A percentile compares a stretch with the other conserved stretches of the same genome.
phyloP scores from a whole-genome alignment of 1,140 invertebrate species.

The Aplysia californica region DNA sequence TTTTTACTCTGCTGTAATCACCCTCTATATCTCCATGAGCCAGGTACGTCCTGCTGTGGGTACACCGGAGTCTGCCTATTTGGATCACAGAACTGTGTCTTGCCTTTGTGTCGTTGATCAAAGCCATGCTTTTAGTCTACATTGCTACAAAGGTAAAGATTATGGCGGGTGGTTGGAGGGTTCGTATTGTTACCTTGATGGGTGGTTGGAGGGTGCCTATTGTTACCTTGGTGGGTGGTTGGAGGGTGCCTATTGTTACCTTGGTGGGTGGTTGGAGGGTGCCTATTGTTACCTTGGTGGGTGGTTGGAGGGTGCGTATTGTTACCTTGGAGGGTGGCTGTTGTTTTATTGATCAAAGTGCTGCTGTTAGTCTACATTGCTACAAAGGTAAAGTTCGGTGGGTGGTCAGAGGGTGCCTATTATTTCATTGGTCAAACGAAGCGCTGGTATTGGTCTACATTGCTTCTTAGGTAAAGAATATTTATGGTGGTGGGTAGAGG shows the following conservation, averaged over 20 bases:
- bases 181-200: neutral
- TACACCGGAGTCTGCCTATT: constrained; percentile 84
- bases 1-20: neutral
- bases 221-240: too few relatives aligned
- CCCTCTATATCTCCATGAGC: neutral
- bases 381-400: constrained; percentile 77
- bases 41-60: constrained; percentile 90
- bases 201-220: neutral
- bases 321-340: constrained; percentile 70
- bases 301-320: neutral
- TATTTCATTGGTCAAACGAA: too few relatives aligned
- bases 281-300: too few relatives aligned
- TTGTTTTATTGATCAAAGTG: constrained; percentile 91
- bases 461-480: too few relatives aligned
- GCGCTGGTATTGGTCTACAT: too few relatives aligned
- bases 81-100: constrained; percentile 91
- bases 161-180: neutral
- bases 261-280: too few relatives aligned
- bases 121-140: constrained; percentile 92
- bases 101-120: constrained; percentile 88
- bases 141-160: constrained; percentile 85
- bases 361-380: constrained; percentile 92
- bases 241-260: too few relatives aligned
- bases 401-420: too few relatives aligned
- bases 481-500: too few relatives aligned